Conservation (phyloP, 2,888 invertebrate species). For the Torymus tubicola region DNA sequence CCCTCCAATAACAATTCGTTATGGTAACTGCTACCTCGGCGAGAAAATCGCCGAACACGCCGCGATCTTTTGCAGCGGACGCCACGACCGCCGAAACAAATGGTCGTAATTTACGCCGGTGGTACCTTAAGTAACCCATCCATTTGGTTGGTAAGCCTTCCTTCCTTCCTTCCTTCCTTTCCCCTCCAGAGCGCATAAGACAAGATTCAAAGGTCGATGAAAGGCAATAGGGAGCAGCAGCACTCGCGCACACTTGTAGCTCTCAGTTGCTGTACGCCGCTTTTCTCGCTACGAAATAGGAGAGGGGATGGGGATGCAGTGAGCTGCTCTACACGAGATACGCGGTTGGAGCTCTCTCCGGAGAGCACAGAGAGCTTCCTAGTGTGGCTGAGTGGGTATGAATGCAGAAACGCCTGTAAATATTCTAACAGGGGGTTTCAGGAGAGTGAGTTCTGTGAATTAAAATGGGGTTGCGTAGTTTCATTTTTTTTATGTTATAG, state of each 20-base stretch:
- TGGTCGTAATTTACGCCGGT: not conserved
- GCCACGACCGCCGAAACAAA: not conserved
- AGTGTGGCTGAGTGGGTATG: not conserved
- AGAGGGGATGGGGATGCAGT: not conserved
- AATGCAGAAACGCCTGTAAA: not conserved
- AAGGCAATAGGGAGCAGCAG: constrained; percentile 1
- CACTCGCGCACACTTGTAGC: constrained; percentile 4
- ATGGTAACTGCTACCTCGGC: no score
- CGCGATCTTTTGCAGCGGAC: not conserved
- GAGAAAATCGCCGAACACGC: no score
- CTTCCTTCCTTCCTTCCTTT: not conserved
- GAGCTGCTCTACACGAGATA: no score
- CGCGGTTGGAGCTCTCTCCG: no score
- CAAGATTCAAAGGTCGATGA: constrained; percentile 21
- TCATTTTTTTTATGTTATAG: no score
- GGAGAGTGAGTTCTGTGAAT: no score
- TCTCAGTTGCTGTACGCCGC: not conserved
- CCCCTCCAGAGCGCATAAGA: no score
- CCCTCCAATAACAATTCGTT: no score
- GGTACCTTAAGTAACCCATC: not conserved
- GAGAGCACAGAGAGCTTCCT: no score
- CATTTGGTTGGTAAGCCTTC: not conserved
- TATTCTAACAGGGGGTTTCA: not conserved
- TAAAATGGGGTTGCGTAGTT: no score
- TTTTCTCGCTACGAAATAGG: no score